These are phyloP conservation scores for Neoniphon sammara DNA, from an alignment of 2,797 vertebrate species.

Conservation along the genomic window DNA sequence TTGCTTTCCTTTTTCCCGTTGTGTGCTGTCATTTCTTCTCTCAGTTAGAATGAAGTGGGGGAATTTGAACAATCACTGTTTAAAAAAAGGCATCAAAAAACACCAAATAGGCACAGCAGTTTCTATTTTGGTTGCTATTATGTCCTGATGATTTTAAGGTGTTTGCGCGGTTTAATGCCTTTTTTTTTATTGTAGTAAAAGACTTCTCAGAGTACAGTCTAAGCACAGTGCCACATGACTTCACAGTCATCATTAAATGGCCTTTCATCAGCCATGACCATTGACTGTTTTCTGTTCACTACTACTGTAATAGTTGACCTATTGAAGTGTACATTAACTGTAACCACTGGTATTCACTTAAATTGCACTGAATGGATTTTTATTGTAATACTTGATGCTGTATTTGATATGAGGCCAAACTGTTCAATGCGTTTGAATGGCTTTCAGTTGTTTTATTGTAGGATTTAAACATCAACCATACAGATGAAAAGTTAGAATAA, in stretches of 20 bases:
- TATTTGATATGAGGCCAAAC: neutral
- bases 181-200: neutral
- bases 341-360: neutral
- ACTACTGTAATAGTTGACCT: conserved; percentile 3
- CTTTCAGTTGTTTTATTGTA: neutral
- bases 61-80: too few species aligned
- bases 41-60: too few species aligned
- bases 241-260: conserved; percentile 1
- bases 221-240: neutral
- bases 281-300: conserved; percentile 10
- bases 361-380: neutral
- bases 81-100: too few species aligned
- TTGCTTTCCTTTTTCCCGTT: neutral
- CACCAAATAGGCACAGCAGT: too few species aligned
- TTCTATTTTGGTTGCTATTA: too few species aligned
- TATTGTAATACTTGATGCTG: neutral
- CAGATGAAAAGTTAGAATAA: conserved; percentile 1
- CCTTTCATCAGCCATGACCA: neutral
- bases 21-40: too few species aligned
- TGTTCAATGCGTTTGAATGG: neutral
- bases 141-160: too few species aligned
- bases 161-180: neutral
- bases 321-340: neutral
- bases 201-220: neutral
- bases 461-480: neutral